Conservation (phyloP, 2,888 invertebrate species). For the Calliscelio sp. region DNA sequence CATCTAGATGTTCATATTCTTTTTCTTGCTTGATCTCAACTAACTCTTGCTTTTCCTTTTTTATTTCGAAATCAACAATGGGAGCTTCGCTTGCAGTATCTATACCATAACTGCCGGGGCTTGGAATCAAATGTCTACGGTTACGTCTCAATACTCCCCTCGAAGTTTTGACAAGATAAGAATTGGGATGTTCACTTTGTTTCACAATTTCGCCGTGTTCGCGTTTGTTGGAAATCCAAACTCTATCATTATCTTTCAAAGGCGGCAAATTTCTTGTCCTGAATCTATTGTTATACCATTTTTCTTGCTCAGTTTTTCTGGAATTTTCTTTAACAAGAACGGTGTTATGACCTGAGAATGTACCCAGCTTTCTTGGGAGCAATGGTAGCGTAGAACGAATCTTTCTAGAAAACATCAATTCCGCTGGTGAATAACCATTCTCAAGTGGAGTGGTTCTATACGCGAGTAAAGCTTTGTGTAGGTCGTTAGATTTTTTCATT, state of each 20-base stretch:
- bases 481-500: not conserved
- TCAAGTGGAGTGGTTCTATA: slow-evolving; percentile 59
- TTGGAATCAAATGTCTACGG: slow-evolving; percentile 5
- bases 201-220: slow-evolving; percentile 17
- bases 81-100: not conserved
- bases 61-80: too few relatives aligned
- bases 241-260: slow-evolving; percentile 63
- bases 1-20: too few relatives aligned
- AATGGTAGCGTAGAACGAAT: slow-evolving; percentile 58
- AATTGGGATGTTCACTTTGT: slow-evolving; percentile 20
- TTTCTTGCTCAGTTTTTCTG: not conserved
- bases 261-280: slow-evolving; percentile 60
- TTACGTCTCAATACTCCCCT: slow-evolving; percentile 15
- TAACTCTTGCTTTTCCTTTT: too few relatives aligned
- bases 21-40: too few relatives aligned
- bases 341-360: not conserved
- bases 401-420: slow-evolving; percentile 53
- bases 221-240: slow-evolving; percentile 76
- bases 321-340: not conserved
- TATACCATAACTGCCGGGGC: too few relatives aligned
- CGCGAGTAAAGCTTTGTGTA: slow-evolving; percentile 4
- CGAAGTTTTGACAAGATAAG: slow-evolving; percentile 8
- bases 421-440: slow-evolving; percentile 65
- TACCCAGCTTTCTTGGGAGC: not conserved
- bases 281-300: slow-evolving; percentile 65